phyloP scores from a whole-genome alignment of 2,888 invertebrate species.

The Pediacus dermestoides region DNA sequence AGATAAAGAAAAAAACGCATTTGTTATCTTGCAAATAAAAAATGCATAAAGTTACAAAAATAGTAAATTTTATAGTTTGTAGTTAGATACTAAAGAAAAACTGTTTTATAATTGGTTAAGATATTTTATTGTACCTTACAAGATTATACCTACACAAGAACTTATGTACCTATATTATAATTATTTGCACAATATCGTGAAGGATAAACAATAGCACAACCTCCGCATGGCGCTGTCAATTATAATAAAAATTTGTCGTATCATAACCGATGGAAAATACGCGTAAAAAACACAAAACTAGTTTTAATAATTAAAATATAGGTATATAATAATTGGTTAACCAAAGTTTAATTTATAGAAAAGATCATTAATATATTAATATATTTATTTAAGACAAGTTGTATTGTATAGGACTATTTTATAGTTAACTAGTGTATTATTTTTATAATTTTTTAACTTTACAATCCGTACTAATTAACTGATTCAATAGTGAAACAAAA shows the following conservation, averaged over 20 bases:
- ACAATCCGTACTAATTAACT: constrained; percentile 38
- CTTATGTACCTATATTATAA: constrained; percentile 37
- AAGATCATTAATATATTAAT: constrained; percentile 37
- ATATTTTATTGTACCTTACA: constrained; percentile 38
- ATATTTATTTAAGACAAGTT: constrained; percentile 41
- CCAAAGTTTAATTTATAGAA: constrained; percentile 44
- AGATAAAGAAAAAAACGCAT: constrained; percentile 32
- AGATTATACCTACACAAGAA: constrained; percentile 14
- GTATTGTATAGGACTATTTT: constrained; percentile 35
- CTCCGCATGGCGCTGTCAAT: too few relatives aligned
- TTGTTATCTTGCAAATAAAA: constrained; percentile 45
- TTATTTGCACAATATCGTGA: constrained; percentile 21
- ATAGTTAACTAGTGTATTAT: constrained; percentile 32
- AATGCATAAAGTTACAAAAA: constrained; percentile 11
- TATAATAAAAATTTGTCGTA: constrained; percentile 9
- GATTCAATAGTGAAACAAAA: constrained; percentile 33
- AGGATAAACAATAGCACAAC: constrained; percentile 28
- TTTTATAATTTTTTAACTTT: constrained; percentile 47
- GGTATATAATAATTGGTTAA: constrained; percentile 43
- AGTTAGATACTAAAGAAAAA: constrained; percentile 12
- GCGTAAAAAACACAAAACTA: constrained; percentile 26
- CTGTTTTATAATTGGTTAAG: constrained; percentile 4
- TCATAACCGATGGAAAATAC: constrained; percentile 7
- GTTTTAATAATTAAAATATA: constrained; percentile 27
- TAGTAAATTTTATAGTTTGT: constrained; percentile 35